Evolutionary conservation across 2,113 vertebrate species (phyloP).

Genomic region (Lagopus leucura): DNA sequence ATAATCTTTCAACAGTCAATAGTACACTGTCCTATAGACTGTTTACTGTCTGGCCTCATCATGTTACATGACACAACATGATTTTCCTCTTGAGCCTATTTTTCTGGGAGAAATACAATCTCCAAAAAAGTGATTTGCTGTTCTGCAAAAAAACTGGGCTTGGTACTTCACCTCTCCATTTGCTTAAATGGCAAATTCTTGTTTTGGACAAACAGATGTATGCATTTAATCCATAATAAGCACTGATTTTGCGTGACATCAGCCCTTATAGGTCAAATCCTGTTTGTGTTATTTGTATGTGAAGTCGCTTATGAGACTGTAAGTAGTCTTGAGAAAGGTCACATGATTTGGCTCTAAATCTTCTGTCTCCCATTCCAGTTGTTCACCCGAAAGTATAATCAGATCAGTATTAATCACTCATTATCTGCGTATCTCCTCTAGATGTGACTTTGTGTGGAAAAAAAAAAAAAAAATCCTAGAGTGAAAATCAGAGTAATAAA

Average conservation of each 20-base stretch:
- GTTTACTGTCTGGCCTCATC: neutral
- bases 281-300: neutral
- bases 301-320: neutral
- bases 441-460: neutral
- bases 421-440: neutral
- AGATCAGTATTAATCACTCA: neutral
- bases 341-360: constrained; percentile 7
- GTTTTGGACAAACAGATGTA: neutral
- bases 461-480: neutral
- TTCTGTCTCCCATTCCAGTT: neutral
- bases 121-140: constrained; percentile 3
- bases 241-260: neutral
- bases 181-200: neutral
- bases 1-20: neutral
- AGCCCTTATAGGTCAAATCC: constrained; percentile 4
- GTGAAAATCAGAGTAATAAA: constrained; percentile 37
- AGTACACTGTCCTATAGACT: neutral
- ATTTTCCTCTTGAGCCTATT: neutral
- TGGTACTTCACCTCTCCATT: neutral
- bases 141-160: neutral
- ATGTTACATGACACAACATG: neutral
- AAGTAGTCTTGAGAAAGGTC: neutral
- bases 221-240: neutral
- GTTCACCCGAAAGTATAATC: neutral
- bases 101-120: neutral